Conservation (phyloP, 2,888 invertebrate genomes). For the Stomorhina lunata region DNA sequence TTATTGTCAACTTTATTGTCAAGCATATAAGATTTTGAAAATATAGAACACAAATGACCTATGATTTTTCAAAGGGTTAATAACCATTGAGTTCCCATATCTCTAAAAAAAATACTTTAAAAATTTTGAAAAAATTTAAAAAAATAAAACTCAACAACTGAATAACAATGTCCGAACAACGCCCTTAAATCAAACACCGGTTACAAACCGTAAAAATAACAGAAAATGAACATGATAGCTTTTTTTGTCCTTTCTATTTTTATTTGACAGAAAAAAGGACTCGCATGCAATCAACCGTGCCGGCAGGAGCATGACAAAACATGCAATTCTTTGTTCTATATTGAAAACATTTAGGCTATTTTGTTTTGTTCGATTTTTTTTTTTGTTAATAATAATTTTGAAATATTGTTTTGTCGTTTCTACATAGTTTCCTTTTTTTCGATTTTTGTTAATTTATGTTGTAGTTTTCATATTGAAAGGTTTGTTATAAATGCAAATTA, state of each 20-base stretch:
- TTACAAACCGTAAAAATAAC: constrained; percentile 43
- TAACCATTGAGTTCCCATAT: too few relatives aligned
- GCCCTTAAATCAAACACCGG: constrained; percentile 60
- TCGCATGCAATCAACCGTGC: constrained; percentile 45
- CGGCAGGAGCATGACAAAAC: constrained; percentile 45
- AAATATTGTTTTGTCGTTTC: constrained; percentile 7
- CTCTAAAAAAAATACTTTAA: too few relatives aligned
- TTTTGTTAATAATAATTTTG: constrained; percentile 1
- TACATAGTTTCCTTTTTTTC: neutral
- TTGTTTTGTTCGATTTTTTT: neutral
- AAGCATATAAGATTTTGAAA: too few relatives aligned
- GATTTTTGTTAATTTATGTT: neutral
- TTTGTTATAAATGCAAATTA: neutral
- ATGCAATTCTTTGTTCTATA: constrained; percentile 35
- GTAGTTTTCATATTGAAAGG: neutral
- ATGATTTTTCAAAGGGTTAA: too few relatives aligned
- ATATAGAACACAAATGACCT: too few relatives aligned
- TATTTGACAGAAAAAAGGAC: too few relatives aligned
- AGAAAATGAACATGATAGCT: constrained; percentile 30
- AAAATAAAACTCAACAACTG: neutral
- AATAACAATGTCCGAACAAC: constrained; percentile 50
- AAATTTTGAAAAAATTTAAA: neutral
- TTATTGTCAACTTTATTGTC: too few relatives aligned
- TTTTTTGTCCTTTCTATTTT: too few relatives aligned
- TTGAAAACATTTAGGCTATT: constrained; percentile 3